Evolutionary conservation across 2,113 vertebrate species (phyloP).

Genomic region (Zosterops borbonicus): DNA sequence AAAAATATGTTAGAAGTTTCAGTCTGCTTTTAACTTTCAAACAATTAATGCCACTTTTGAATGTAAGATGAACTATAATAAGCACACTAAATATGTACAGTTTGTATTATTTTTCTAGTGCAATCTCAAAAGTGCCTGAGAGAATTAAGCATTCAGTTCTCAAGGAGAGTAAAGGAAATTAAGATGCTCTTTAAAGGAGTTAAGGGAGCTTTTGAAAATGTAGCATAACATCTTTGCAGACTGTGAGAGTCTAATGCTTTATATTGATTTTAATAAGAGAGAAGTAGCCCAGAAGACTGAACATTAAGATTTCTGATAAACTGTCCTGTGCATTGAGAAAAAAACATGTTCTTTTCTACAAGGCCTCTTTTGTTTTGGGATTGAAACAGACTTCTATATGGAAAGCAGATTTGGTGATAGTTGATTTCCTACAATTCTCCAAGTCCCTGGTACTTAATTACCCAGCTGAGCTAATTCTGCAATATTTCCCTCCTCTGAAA

Average conservation of each 20-base stretch:
- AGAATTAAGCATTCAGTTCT: neutral
- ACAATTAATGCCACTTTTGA: neutral
- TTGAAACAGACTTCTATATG: neutral
- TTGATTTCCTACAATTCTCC: neutral
- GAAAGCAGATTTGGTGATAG: neutral
- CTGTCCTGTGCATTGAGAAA: neutral
- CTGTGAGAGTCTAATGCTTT: neutral
- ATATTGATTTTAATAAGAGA: neutral
- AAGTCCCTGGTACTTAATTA: neutral
- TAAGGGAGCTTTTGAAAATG: slow-evolving; percentile 17
- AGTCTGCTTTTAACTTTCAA: neutral
- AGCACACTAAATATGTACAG: neutral
- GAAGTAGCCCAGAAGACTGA: neutral
- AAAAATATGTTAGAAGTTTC: neutral
- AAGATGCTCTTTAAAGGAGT: neutral
- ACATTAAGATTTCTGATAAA: neutral
- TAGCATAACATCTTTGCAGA: neutral
- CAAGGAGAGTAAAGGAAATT: neutral
- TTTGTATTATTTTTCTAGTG: neutral
- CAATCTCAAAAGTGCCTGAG: neutral
- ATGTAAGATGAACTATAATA: neutral
- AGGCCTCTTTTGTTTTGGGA: neutral
- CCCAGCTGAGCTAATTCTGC: neutral
- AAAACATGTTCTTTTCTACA: neutral
- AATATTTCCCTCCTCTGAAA: neutral